These are phyloP conservation scores for Myzus persicae DNA, from an alignment of 1,140 invertebrate genomes.

Conservation along the genomic window DNA sequence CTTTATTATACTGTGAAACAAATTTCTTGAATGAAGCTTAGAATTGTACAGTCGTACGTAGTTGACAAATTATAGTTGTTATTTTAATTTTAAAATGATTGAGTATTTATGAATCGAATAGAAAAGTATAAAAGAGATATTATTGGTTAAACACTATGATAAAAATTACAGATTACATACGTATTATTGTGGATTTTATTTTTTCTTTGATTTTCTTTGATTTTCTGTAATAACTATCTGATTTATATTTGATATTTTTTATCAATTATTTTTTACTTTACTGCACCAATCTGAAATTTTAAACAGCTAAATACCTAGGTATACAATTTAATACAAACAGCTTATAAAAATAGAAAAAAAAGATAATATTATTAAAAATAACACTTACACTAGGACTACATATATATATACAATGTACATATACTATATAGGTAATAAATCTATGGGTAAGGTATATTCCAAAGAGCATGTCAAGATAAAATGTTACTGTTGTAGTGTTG, in stretches of 20 bases:
- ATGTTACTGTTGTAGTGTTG: neutral
- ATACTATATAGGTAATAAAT: neutral
- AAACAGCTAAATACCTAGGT: neutral
- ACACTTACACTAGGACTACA: neutral
- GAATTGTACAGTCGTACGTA: neutral
- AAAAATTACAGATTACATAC: neutral
- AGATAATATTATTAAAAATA: neutral
- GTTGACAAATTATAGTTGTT: neutral
- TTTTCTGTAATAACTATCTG: too few species aligned
- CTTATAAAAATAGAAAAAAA: neutral
- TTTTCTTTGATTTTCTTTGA: neutral
- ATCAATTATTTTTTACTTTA: neutral
- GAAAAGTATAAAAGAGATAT: too few species aligned
- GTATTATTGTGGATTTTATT: neutral
- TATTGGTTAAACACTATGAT: too few species aligned
- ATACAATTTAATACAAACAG: too few species aligned
- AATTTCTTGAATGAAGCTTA: neutral
- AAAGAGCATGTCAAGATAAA: constrained; percentile 12
- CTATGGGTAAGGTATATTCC: neutral
- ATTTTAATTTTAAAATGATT: neutral
- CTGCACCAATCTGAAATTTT: neutral
- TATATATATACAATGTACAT: neutral
- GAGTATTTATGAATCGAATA: neutral
- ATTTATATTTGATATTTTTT: neutral
- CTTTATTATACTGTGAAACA: neutral